These are phyloP conservation scores for Leptopterna dolabrata DNA, from an alignment of 2,888 invertebrate species.

Conservation along the genomic window DNA sequence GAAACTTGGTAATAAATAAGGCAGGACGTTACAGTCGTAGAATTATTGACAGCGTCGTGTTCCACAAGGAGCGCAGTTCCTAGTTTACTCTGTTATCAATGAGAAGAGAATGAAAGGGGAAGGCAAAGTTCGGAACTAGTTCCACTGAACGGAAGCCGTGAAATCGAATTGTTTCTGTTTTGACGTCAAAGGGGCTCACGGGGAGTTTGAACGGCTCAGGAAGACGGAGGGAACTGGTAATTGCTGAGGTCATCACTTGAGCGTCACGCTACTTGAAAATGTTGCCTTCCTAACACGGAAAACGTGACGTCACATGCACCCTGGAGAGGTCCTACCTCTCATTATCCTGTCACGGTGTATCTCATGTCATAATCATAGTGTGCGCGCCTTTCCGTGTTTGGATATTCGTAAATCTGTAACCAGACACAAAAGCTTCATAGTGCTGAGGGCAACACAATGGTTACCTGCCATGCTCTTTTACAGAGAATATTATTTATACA, in stretches of 20 bases:
- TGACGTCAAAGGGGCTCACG: not conserved
- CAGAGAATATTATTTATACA: too few species aligned
- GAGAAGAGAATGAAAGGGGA: too few species aligned
- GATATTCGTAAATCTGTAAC: not conserved
- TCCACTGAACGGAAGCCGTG: not conserved
- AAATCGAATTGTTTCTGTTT: not conserved
- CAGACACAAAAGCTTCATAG: not conserved
- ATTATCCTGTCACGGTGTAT: not conserved
- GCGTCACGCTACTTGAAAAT: not conserved
- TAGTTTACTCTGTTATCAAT: too few species aligned
- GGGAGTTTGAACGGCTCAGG: not conserved
- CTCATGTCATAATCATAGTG: constrained; percentile 3
- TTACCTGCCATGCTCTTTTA: too few species aligned
- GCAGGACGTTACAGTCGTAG: too few species aligned
- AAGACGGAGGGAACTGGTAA: not conserved
- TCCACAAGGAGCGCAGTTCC: too few species aligned
- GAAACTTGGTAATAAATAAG: too few species aligned
- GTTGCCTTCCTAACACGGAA: not conserved
- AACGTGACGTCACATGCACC: not conserved
- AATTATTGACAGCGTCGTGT: too few species aligned
- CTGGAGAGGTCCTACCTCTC: not conserved
- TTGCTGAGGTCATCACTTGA: not conserved
- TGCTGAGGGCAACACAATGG: not conserved
- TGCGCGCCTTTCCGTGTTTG: not conserved
- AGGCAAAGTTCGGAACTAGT: not conserved